Percentiles rank a stretch among this genome's conserved stretches.
Conservation (phyloP, 1,140 invertebrate genomes). For the Philopotamus ludificatus region DNA sequence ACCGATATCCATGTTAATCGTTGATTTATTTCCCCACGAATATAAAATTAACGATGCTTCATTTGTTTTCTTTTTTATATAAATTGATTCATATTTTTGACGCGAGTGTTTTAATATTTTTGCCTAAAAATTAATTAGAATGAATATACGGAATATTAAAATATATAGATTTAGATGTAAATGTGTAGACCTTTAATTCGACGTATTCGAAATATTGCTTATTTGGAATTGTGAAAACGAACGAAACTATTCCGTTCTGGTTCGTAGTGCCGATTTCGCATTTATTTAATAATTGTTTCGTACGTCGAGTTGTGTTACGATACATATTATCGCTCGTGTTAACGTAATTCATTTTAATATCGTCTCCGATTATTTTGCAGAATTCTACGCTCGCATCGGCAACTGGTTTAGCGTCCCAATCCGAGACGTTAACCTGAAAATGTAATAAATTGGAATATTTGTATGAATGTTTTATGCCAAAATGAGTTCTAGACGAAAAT, state of each 20-base stretch:
- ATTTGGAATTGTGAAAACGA: conserved; percentile 19
- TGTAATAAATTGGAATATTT: neutral
- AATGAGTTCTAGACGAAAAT: too few relatives aligned
- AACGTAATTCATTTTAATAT: conserved; percentile 20
- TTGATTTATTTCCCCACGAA: conserved; percentile 29
- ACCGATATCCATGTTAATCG: conserved; percentile 32
- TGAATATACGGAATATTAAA: neutral
- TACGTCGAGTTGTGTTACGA: neutral
- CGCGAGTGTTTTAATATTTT: conserved; percentile 33
- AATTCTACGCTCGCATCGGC: conserved; percentile 31
- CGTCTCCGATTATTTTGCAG: conserved; percentile 29
- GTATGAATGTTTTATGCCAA: neutral
- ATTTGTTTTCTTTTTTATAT: neutral
- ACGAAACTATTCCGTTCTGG: conserved; percentile 24
- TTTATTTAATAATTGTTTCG: conserved; percentile 9
- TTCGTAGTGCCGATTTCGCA: conserved; percentile 23
- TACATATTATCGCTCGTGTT: neutral
- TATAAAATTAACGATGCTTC: conserved; percentile 19
- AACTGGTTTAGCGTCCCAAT: conserved; percentile 25
- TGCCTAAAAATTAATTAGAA: conserved; percentile 23
- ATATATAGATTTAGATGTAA: conserved; percentile 12
- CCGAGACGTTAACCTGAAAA: conserved; percentile 34
- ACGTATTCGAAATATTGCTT: conserved; percentile 22
- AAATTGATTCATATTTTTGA: conserved; percentile 18
- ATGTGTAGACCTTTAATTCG: conserved; percentile 28